Evolutionary conservation across 2,888 invertebrate genomes (phyloP).

Genomic region (Thelaira solivaga): DNA sequence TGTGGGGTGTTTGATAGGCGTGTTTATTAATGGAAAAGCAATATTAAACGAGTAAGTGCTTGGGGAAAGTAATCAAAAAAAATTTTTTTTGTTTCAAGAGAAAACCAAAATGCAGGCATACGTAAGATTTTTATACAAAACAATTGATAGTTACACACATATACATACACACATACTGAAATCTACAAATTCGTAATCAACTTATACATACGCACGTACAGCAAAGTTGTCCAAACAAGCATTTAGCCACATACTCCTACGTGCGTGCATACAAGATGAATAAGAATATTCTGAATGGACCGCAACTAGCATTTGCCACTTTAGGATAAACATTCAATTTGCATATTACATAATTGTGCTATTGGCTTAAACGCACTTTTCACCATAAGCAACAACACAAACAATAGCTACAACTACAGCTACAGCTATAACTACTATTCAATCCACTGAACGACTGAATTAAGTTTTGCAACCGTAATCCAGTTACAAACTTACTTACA

Average conservation of each 20-base stretch:
- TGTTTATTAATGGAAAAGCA: slow-evolving; percentile 25
- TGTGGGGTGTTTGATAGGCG: not conserved
- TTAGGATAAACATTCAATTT: slow-evolving; percentile 65
- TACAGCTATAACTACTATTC: not conserved
- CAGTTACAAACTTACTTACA: not conserved
- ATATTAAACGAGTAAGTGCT: slow-evolving; percentile 37
- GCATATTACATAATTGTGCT: slow-evolving; percentile 65
- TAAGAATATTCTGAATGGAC: slow-evolving; percentile 15
- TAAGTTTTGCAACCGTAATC: slow-evolving; percentile 12
- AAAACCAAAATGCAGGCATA: not conserved
- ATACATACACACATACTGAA: no score
- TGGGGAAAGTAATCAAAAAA: slow-evolving; percentile 2
- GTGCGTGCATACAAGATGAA: not conserved
- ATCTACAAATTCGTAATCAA: not conserved
- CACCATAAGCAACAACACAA: not conserved
- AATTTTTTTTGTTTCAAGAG: not conserved
- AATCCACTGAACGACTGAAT: slow-evolving; percentile 1
- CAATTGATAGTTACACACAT: slow-evolving; percentile 17
- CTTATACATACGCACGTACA: not conserved
- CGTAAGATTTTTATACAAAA: slow-evolving; percentile 46
- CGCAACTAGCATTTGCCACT: slow-evolving; percentile 48
- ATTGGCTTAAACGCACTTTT: slow-evolving; percentile 54
- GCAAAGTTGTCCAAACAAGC: not conserved
- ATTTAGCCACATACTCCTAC: not conserved
- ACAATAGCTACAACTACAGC: not conserved